These are phyloP conservation scores for Nothoprocta pentlandii DNA, from an alignment of 2,113 vertebrate genomes.

Conservation along the genomic window DNA sequence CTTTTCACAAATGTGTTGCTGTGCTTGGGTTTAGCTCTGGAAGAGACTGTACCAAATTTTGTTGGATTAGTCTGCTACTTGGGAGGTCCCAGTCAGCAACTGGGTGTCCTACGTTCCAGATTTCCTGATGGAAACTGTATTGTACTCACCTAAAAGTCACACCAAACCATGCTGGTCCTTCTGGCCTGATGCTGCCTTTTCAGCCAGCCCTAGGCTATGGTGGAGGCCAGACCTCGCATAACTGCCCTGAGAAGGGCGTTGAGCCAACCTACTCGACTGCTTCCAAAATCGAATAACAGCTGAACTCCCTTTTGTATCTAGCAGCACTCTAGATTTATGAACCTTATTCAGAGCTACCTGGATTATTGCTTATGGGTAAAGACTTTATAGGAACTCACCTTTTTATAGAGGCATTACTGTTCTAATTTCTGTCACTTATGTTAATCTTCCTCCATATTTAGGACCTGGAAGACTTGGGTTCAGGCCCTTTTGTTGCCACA, in stretches of 20 bases:
- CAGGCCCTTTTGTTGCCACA: not conserved
- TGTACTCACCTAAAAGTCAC: not conserved
- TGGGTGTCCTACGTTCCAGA: not conserved
- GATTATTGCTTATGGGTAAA: not conserved
- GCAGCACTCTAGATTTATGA: constrained; percentile 35
- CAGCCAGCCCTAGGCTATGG: not conserved
- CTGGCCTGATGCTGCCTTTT: not conserved
- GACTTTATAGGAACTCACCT: constrained; percentile 35
- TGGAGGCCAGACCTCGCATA: not conserved
- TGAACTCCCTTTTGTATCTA: constrained; percentile 32
- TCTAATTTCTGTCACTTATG: constrained; percentile 27
- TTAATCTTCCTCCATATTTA: not conserved
- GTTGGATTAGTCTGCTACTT: not conserved
- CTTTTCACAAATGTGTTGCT: not conserved
- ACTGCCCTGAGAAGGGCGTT: not conserved
- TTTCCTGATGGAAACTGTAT: constrained; percentile 6
- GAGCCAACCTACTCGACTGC: constrained; percentile 5
- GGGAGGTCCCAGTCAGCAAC: not conserved
- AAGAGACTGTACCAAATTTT: not conserved
- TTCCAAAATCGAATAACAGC: constrained; percentile 3
- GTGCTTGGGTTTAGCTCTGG: not conserved
- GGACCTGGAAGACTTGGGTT: not conserved
- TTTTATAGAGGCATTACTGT: not conserved
- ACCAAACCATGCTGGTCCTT: not conserved
- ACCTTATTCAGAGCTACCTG: not conserved